phyloP scores from a whole-genome alignment of 2,888 invertebrate species.

The Trissoscelio sp. region DNA sequence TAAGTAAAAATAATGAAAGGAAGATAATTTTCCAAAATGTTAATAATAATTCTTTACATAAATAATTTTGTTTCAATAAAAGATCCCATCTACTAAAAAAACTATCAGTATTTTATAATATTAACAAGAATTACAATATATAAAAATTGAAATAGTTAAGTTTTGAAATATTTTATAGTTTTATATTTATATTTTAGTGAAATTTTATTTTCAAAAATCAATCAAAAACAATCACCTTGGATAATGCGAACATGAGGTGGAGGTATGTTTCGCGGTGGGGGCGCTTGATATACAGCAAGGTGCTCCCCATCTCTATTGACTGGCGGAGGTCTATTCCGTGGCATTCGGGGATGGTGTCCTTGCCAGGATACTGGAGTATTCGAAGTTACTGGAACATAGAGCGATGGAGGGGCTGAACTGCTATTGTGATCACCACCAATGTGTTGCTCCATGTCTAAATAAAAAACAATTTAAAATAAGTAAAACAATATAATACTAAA shows the following conservation, averaged over 20 bases:
- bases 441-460: conserved; percentile 77
- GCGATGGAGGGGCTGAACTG: conserved; percentile 68
- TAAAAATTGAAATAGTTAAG: too few species aligned
- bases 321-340: conserved; percentile 79
- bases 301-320: conserved; percentile 77
- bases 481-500: not conserved
- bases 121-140: too few species aligned
- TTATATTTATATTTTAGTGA: too few species aligned
- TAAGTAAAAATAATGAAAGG: too few species aligned
- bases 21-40: too few species aligned
- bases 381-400: conserved; percentile 51
- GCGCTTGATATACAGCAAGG: conserved; percentile 61
- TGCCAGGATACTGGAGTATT: conserved; percentile 76
- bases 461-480: not conserved
- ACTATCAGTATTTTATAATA: too few species aligned
- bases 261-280: conserved; percentile 80
- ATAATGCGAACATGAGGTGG: conserved; percentile 80
- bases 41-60: too few species aligned
- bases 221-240: conserved; percentile 74
- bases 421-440: conserved; percentile 75
- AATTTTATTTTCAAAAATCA: too few species aligned
- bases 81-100: too few species aligned
- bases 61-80: too few species aligned
- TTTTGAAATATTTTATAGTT: too few species aligned
- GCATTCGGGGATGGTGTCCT: conserved; percentile 76